Base-by-base conservation (phyloP, 2,797 vertebrate genomes). In the Pogoniulus pusillus region DNA sequence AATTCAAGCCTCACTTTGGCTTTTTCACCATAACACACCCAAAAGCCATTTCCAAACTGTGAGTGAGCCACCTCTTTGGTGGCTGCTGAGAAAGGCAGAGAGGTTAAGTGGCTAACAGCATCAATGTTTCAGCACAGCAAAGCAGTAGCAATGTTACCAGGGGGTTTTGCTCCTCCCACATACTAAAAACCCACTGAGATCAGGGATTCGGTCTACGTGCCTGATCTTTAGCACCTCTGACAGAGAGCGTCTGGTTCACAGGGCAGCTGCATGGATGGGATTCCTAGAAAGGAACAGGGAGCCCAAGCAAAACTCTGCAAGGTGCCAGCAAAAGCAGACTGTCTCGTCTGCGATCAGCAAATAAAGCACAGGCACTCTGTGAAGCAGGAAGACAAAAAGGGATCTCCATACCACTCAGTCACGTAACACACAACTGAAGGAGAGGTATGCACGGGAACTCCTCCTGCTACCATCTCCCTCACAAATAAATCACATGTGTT, bases 221-320 rank as follows among this genome's bases (percentile, higher is more conserved):
- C 79, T 32, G 18, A 39, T 82, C 64, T 37, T 45, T 39, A 10
- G 54, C 82, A 49, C 55, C 79, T 64, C 71, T 15, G 59, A n/a
- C 66, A 85, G 30, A 16, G 54, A 55, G 34, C 27, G 12, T 19
- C 1, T 0, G 3, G 4, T 13, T 47, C 4, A 3, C 69, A 29
- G 57, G 82, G 87, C 62, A 81, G 69, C 32, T 76, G 86, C 89
- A 41, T 7, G 43, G 17, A 11, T 34, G 64, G 49, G 68, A 74
- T 89, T 95, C 91, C 91, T 89, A 85, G 93, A 95, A 93, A 93
- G 93, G 93, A 64, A 29, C 29, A 19, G 27, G 62, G 69, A 0
- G 0, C 53, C 13, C 11, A 66, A 75, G 59, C 58, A 47, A 12
- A 86, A 51, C 83, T 88, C 85, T 53, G 78, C 17, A 75, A 72